phyloP scores from a whole-genome alignment of 2,797 vertebrate species.

The Sternotherus odoratus region DNA sequence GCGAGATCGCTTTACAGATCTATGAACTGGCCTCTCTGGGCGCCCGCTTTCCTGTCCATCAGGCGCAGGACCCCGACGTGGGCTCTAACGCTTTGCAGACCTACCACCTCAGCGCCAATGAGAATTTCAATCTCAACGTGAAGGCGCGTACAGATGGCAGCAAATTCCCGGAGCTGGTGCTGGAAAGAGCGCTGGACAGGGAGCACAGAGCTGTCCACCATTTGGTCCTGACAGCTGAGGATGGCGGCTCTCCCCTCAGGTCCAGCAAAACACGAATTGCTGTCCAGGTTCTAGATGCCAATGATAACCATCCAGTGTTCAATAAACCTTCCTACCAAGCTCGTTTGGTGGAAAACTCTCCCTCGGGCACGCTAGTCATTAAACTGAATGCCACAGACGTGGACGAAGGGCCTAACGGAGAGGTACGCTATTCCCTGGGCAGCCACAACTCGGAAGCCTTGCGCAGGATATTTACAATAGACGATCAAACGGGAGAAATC shows the following conservation, averaged over 20 bases:
- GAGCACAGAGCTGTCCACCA: slow-evolving; percentile 65
- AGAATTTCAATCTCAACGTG: slow-evolving; percentile 69
- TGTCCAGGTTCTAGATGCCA: slow-evolving; percentile 68
- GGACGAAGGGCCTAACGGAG: slow-evolving; percentile 75
- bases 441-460: slow-evolving; percentile 75
- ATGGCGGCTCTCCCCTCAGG: slow-evolving; percentile 49
- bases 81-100: slow-evolving; percentile 75
- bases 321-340: slow-evolving; percentile 76
- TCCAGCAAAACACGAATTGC: slow-evolving; percentile 62
- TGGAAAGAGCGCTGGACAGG: slow-evolving; percentile 64
- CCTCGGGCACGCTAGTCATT: slow-evolving; percentile 76
- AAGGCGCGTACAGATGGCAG: slow-evolving; percentile 80
- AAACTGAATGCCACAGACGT: slow-evolving; percentile 82
- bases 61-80: slow-evolving; percentile 78
- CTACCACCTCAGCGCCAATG: slow-evolving; percentile 72
- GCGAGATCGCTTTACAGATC: slow-evolving; percentile 76
- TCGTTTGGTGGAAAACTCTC: slow-evolving; percentile 78
- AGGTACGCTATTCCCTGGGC: slow-evolving; percentile 80
- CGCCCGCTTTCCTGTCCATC: slow-evolving; percentile 84
- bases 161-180: slow-evolving; percentile 73
- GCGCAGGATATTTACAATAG: slow-evolving; percentile 68
- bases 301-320: slow-evolving; percentile 80
- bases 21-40: slow-evolving; percentile 81
- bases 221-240: slow-evolving; percentile 72
- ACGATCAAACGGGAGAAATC: slow-evolving; percentile 75